Percentiles rank a stretch among this genome's conserved stretches.
phyloP scores from a whole-genome alignment of 2,797 vertebrate species.

The Jordanella pulchra region DNA sequence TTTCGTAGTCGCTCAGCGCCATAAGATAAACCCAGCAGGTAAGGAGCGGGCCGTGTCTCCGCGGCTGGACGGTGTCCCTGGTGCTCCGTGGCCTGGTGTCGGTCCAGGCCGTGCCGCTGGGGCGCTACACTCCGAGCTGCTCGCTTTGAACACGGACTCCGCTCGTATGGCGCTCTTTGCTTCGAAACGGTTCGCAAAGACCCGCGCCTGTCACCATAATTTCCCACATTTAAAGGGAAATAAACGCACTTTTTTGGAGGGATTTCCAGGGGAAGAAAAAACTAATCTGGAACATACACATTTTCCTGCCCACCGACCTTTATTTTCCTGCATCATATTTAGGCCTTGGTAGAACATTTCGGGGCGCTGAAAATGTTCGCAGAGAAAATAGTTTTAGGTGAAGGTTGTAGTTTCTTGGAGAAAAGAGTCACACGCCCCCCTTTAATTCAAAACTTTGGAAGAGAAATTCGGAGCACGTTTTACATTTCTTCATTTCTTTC shows the following conservation, averaged over 20 bases:
- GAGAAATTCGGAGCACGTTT: slow-evolving; percentile 37
- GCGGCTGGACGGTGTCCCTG: not conserved
- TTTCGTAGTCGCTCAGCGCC: not conserved
- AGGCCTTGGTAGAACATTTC: slow-evolving; percentile 52
- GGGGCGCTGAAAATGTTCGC: slow-evolving; percentile 46
- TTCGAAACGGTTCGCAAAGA: slow-evolving; percentile 68
- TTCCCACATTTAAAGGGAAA: slow-evolving; percentile 70
- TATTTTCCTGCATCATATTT: slow-evolving; percentile 32
- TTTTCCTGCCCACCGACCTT: slow-evolving; percentile 40
- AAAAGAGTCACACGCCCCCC: slow-evolving; percentile 72
- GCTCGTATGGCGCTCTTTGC: slow-evolving; percentile 77
- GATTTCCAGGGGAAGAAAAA: slow-evolving; percentile 11
- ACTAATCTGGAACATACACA: slow-evolving; percentile 21
- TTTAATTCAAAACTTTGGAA: slow-evolving; percentile 78
- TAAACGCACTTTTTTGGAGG: slow-evolving; percentile 40
- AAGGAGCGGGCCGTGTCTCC: slow-evolving; percentile 32
- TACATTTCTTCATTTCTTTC: not conserved
- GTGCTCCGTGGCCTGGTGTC: slow-evolving; percentile 53
- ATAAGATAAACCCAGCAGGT: slow-evolving; percentile 47
- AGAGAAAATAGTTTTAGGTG: slow-evolving; percentile 52
- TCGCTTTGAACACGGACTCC: slow-evolving; percentile 54
- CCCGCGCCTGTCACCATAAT: slow-evolving; percentile 70
- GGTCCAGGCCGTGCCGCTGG: slow-evolving; percentile 58
- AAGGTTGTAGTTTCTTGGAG: slow-evolving; percentile 42
- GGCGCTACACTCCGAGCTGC: slow-evolving; percentile 49